Evolutionary conservation across 2,888 invertebrate species (phyloP), one percentile per base, ranked within the genome.

Genomic region (Polymixis flavicincta): DNA sequence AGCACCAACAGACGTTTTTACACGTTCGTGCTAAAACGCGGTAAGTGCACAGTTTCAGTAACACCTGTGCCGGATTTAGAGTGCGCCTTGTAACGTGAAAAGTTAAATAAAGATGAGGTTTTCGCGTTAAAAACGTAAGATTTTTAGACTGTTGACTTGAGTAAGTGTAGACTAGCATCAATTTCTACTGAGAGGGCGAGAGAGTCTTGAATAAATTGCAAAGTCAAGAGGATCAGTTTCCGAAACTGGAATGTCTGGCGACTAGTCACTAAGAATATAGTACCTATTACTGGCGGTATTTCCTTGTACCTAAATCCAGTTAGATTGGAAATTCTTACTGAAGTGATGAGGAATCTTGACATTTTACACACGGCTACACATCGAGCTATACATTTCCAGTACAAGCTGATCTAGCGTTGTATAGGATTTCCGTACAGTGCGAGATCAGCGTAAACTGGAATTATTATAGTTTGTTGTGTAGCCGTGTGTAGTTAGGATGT

Each of bases 1-100:
- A 60, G 64, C 59, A 50, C 71, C 66, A 25, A 14, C 64, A 69
- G 68, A 70, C 52, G 80, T 80, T 83, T 78, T 85, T 83, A 82
- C 72, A 61, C 71, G 54, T 37, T 60, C 32, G 17, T 74, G 77
- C 71, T 85, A 81, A 81, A 83, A 83, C 80, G 72, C 25, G 63
- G 76, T 81, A 75, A 86, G 86, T 80, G 87, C 81, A 63, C 57
- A 67, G 66, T 77, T 76, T 81, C 61, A 57, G 63, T 13, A 60
- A 68, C 86, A 86, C 86, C 86, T 86, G 86, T 57, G 75, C 32
- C 67, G 54, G 82, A 63, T 79, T 73, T 61, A 72, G 64, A 80
- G 72, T 64, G 68, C 61, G 63, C 65, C 55, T 32, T 60, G 42
- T 32, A 37, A 64, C 66, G 17, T 57, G 60, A 22, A 68, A 82